Evolutionary conservation across 2,888 invertebrate genomes (phyloP).

Genomic region (Eupithecia exiguata): DNA sequence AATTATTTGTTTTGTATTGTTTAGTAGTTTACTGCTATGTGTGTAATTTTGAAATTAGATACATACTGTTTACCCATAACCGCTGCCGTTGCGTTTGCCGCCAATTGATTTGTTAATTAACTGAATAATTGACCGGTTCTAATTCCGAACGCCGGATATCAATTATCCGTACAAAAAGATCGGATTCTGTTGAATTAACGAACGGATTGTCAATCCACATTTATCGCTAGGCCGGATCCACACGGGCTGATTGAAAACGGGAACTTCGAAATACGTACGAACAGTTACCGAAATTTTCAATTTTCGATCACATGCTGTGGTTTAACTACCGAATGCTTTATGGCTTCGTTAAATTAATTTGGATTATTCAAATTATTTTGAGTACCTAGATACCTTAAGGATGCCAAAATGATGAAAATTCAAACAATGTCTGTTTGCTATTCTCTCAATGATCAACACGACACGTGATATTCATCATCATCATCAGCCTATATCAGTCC

Average conservation of each 20-base stretch:
- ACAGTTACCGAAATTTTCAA: neutral
- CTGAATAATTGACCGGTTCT: conserved; percentile 15
- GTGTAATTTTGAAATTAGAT: conserved; percentile 6
- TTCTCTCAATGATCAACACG: no score
- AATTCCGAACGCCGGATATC: conserved; percentile 31
- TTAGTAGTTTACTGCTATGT: neutral
- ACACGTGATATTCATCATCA: no score
- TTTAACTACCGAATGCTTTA: neutral
- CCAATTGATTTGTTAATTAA: conserved; percentile 9
- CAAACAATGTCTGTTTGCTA: no score
- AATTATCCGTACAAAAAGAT: conserved; percentile 34
- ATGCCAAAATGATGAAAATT: neutral
- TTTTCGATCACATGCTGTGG: neutral
- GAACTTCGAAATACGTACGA: neutral
- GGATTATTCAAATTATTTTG: neutral
- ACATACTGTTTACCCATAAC: conserved; percentile 1
- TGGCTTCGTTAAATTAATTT: neutral
- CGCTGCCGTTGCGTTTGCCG: neutral
- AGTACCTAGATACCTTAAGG: neutral
- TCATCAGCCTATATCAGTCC: no score
- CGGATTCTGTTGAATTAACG: conserved; percentile 47
- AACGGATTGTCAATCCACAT: conserved; percentile 44
- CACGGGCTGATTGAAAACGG: conserved; percentile 1
- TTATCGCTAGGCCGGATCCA: conserved; percentile 1
- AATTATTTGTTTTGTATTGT: neutral